Evolutionary conservation across 2,888 invertebrate species (phyloP).

Genomic region (Cantharis flavilabris): DNA sequence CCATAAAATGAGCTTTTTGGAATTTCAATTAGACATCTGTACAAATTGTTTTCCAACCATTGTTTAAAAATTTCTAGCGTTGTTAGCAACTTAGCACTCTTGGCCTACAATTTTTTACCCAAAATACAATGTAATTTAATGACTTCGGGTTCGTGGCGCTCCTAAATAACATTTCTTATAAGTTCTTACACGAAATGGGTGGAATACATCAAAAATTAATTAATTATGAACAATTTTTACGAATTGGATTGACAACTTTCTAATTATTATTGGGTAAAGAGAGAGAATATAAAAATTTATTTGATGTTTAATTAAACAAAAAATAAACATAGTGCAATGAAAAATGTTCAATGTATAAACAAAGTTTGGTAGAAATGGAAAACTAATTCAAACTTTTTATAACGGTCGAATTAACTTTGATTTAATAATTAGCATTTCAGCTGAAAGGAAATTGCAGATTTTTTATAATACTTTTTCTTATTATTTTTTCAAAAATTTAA

Average conservation of each 20-base stretch:
- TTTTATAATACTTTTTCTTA: slow-evolving; percentile 18
- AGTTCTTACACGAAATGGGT: slow-evolving; percentile 39
- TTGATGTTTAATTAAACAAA: background rate
- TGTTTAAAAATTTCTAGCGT: background rate
- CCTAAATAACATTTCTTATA: slow-evolving; percentile 33
- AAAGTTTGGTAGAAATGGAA: slow-evolving; percentile 30
- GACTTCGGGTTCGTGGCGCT: slow-evolving; percentile 33
- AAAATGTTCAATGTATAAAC: slow-evolving; percentile 34
- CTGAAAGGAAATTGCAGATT: background rate
- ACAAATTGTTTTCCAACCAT: background rate
- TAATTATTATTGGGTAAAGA: background rate
- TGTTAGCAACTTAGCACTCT: background rate
- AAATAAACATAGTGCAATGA: background rate
- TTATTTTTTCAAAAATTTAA: slow-evolving; percentile 43
- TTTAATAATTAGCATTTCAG: background rate
- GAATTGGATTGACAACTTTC: background rate
- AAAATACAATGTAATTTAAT: background rate
- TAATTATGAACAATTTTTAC: background rate
- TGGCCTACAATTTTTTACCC: background rate
- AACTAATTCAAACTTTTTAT: slow-evolving; percentile 38
- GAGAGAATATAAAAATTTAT: background rate
- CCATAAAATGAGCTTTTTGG: background rate
- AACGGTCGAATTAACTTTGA: slow-evolving; percentile 30
- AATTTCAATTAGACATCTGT: background rate
- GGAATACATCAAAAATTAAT: slow-evolving; percentile 34